Evolutionary conservation across 2,888 invertebrate genomes (phyloP), one percentile per base, ranked within the genome.

Genomic region (Neoascia interrupta): DNA sequence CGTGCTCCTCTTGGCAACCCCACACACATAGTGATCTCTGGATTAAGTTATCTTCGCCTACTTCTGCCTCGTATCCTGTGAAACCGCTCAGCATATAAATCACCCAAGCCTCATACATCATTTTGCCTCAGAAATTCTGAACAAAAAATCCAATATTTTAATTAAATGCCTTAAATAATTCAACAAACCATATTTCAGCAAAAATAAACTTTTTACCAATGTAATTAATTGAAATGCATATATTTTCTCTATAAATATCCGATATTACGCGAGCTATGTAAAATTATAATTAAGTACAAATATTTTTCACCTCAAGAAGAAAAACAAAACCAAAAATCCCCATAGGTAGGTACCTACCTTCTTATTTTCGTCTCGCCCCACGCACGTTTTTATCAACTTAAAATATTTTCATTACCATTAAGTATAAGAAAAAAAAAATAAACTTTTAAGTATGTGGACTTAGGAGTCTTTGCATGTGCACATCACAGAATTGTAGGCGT

Each of bases 371-470:
- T 45, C 53, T 28, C 58, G 18, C 36, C 73, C 68, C 69, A 75
- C 74, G 74, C 74, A 61, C 61, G 39, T 69, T 75, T 66, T 73
- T 61, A 75, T 75, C 39, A 75, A 69, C 74, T 36, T 56, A 21
- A 69, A 69, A 68, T 61, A 61, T 61, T 75, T 75, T 69, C 74
- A 75, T 75, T 75, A 69, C 47, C 74, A 70, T 54, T 63, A 43
- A 63, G 54, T 41, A 39, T n/a, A 47, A n/a, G n/a, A n/a, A n/a
- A n/a, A 39, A 34, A 74, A 54, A 69, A 63, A 64, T 28, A 53
- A 68, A 53, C 45, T 34, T 36, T 36, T 45, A 16, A n/a, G n/a
- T n/a, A n/a, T n/a, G n/a, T n/a, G n/a, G n/a, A n/a, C n/a, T n/a
- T n/a, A n/a, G n/a, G n/a, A n/a, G n/a, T n/a, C n/a, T n/a, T n/a